Conservation (phyloP, 64 coral and sea anemone species). For the Catalaphyllia jardinei region DNA sequence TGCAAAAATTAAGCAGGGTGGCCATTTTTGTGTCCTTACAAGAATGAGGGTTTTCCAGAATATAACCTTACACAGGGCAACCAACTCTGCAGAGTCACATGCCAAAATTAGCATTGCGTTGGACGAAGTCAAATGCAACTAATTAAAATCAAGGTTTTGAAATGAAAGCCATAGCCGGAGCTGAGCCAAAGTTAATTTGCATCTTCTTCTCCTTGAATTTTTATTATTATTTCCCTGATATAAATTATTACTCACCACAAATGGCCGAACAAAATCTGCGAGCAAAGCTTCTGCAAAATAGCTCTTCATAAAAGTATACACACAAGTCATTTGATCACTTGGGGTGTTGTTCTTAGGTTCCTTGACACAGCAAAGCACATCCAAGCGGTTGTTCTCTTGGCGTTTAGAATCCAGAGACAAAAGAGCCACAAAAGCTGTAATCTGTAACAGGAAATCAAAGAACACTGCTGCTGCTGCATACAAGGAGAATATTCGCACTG, state of each 20-base stretch:
- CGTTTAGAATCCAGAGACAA: slow-evolving; percentile 87
- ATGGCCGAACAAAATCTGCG: slow-evolving; percentile 61
- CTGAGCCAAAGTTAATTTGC: too few relatives aligned
- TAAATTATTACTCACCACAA: slow-evolving; percentile 46
- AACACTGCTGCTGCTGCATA: slow-evolving; percentile 91
- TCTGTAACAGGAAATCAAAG: slow-evolving; percentile 86
- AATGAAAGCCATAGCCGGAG: too few relatives aligned
- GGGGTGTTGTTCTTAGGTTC: slow-evolving; percentile 35
- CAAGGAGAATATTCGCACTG: slow-evolving; percentile 89
- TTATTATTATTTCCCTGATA: too few relatives aligned
- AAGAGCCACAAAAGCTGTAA: slow-evolving; percentile 92
- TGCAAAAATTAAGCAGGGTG: too few relatives aligned
- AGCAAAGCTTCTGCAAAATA: slow-evolving; percentile 73
- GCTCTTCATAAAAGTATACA: slow-evolving; percentile 83
- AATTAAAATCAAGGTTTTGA: too few relatives aligned
- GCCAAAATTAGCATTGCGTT: too few relatives aligned
- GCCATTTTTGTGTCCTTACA: too few relatives aligned
- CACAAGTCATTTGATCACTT: slow-evolving; percentile 31
- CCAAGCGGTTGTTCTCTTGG: slow-evolving; percentile 77
- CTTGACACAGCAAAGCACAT: slow-evolving; percentile 82
- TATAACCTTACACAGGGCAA: too few relatives aligned
- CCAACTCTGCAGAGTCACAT: too few relatives aligned
- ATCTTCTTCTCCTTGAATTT: too few relatives aligned
- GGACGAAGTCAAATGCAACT: too few relatives aligned
- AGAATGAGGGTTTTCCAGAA: too few relatives aligned